Evolutionary conservation across 2,113 vertebrate species (phyloP), one percentile per base, ranked within the genome.

Genomic region (Ptilonorhynchus violaceus): DNA sequence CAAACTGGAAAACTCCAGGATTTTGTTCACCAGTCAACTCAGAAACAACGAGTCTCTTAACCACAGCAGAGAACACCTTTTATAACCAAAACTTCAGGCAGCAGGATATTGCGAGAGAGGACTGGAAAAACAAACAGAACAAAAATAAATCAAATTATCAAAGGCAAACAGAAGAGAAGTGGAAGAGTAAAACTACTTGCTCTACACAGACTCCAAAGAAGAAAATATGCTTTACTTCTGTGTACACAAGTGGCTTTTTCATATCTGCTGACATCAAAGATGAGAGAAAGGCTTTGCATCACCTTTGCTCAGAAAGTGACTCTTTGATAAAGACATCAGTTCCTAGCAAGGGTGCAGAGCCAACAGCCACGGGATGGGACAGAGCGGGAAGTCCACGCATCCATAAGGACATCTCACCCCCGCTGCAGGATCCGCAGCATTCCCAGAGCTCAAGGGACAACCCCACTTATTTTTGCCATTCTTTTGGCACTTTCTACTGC

Each of bases 221-320:
- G 82, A 92, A 46, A 33, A 88, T 92, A 55, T 85, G 95, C 35
- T 88, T 95, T 52, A 75, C 63, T 25, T 84, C 97, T 55, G 16
- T 94, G 37, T 85, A 83, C 23, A 55, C 72, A 1, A 79, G 96
- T 69, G 78, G 89, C 11, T 67, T 96, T 58, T 83, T 90, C 30
- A 41, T 85, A 60, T 87, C 91, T 47, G 58, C 94, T 63, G 92
- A 93, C 33, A 70, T 58, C 5, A 93, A 87, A 55, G 85, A 89
- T 1, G 94, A 94, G 63, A 72, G 50, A 55, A 79, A 67, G 6
- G 31, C 73, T 37, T 53, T 62, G 16, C 83, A 62, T 13, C 76
- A 79, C 7, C 74, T 95, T 30, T 78, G 91, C 56, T 77, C 67
- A 44, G 93, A 68, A 44, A 88, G 66, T 18, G 59, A 92, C 80